A percentile compares a stretch with the other conserved stretches of the same genome.
These are phyloP conservation scores for Hypomesus transpacificus DNA, from an alignment of 2,113 vertebrate species.

Conservation along the genomic window DNA sequence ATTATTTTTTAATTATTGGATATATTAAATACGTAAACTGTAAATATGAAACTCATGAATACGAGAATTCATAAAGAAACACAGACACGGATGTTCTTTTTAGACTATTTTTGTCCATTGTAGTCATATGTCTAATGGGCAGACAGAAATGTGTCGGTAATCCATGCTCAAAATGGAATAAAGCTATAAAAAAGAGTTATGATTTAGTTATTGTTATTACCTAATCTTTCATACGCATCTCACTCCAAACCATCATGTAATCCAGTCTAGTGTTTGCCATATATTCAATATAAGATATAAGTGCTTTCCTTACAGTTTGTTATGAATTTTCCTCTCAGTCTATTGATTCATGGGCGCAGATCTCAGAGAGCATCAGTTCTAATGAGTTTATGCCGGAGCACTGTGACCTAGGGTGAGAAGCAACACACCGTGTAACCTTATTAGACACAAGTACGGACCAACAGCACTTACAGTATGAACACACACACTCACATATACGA, in stretches of 20 bases:
- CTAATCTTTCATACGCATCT: not conserved
- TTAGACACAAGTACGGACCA: slow-evolving; percentile 13
- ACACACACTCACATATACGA: not conserved
- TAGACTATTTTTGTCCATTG: too few relatives aligned
- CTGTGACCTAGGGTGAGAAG: slow-evolving; percentile 6
- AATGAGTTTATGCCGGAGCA: slow-evolving; percentile 8
- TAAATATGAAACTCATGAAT: too few relatives aligned
- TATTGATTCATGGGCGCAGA: slow-evolving; percentile 15
- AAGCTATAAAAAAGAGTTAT: too few relatives aligned
- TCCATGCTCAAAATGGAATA: too few relatives aligned
- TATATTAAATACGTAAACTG: too few relatives aligned
- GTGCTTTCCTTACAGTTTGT: slow-evolving; percentile 6
- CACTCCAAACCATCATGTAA: not conserved
- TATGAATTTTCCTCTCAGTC: slow-evolving; percentile 2
- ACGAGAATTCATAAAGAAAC: too few relatives aligned
- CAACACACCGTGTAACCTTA: slow-evolving; percentile 1
- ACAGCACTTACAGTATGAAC: slow-evolving; percentile 5
- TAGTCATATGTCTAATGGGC: too few relatives aligned
- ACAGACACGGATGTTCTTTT: too few relatives aligned
- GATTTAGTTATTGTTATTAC: not conserved
- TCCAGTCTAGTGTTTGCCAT: not conserved
- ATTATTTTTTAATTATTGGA: too few relatives aligned
- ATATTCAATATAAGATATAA: not conserved
- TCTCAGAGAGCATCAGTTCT: slow-evolving; percentile 3
- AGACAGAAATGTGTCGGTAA: too few relatives aligned